These are phyloP conservation scores for Zosterops lateralis DNA, from an alignment of 2,113 vertebrate species.

Conservation along the genomic window DNA sequence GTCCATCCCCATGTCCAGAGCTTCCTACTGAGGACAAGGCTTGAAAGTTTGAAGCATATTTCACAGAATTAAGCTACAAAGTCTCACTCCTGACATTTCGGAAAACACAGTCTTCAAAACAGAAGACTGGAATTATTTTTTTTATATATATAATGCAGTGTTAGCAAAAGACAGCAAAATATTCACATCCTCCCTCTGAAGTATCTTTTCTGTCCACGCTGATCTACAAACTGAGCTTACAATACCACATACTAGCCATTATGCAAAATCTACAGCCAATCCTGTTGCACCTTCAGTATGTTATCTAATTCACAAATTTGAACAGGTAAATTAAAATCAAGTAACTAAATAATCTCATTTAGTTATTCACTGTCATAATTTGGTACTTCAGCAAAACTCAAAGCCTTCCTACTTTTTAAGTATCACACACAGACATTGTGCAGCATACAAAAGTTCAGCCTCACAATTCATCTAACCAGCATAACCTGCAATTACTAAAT, in stretches of 20 bases:
- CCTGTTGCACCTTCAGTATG: background rate
- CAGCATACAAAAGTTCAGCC: background rate
- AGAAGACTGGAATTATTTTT: background rate
- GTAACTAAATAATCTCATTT: background rate
- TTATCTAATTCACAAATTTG: background rate
- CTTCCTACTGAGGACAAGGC: background rate
- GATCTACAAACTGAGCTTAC: background rate
- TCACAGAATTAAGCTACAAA: background rate
- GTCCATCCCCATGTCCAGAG: fast-evolving
- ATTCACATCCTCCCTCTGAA: background rate
- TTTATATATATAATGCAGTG: background rate
- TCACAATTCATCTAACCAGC: background rate
- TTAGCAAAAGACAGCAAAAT: background rate
- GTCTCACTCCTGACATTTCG: background rate
- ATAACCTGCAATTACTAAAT: background rate
- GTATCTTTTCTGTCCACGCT: background rate
- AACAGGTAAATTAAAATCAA: background rate
- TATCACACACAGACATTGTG: background rate
- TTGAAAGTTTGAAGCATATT: background rate
- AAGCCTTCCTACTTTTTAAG: background rate
- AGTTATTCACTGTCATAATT: background rate
- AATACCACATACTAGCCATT: background rate
- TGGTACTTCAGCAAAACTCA: background rate
- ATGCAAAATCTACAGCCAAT: background rate
- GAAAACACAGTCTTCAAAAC: background rate